These are phyloP conservation scores for Halcyon chelicuti DNA, from an alignment of 2,797 vertebrate genomes.

Conservation along the genomic window DNA sequence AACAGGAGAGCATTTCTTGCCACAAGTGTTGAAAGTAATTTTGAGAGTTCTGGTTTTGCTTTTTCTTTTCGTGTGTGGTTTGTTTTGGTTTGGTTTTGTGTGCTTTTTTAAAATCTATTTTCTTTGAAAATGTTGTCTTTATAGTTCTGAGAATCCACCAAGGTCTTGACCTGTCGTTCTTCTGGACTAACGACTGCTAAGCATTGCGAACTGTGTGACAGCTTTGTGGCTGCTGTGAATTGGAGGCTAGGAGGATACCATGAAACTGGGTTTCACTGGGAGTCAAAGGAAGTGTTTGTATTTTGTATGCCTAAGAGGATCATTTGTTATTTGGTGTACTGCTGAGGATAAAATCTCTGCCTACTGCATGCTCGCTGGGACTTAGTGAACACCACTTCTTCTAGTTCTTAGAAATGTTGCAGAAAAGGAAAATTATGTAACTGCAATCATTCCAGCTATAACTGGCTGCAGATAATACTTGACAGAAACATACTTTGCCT, in stretches of 20 bases:
- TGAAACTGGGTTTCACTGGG: neutral
- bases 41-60: neutral
- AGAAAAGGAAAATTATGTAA: neutral
- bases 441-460: neutral
- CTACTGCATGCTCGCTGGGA: rapidly evolving
- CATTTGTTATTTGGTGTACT: neutral
- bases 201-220: neutral
- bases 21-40: neutral
- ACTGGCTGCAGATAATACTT: neutral
- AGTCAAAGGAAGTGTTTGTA: neutral
- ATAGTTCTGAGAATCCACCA: neutral
- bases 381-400: neutral
- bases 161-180: neutral
- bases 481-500: neutral
- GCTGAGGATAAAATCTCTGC: neutral
- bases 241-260: neutral
- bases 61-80: neutral
- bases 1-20: neutral
- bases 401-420: neutral
- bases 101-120: neutral
- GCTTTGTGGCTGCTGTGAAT: neutral
- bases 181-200: neutral
- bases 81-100: neutral
- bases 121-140: neutral
- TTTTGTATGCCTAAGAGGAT: neutral